Evolutionary conservation across 2,888 invertebrate genomes (phyloP).

Genomic region (Euplexia lucipara): DNA sequence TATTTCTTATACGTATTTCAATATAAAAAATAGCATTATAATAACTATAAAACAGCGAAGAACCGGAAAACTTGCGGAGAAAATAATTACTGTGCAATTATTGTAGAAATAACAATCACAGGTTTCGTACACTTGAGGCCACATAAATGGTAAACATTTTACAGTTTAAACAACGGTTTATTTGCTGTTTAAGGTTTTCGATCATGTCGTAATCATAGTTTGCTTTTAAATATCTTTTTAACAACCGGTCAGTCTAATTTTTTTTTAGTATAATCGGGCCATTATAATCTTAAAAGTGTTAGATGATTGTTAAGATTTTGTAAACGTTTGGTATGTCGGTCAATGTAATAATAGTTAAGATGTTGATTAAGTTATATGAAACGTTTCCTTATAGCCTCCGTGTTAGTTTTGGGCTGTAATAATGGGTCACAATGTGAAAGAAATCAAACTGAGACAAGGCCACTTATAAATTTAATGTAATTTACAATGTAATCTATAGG

Average conservation of each 20-base stretch:
- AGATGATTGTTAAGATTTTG: conserved; percentile 39
- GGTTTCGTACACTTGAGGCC: conserved; percentile 37
- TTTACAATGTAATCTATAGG: no score
- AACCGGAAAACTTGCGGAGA: conserved; percentile 27
- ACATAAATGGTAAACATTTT: conserved; percentile 49
- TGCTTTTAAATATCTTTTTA: conserved; percentile 38
- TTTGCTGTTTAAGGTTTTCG: conserved; percentile 30
- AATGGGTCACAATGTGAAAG: conserved; percentile 16
- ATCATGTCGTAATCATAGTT: conserved; percentile 22
- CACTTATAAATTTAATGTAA: conserved; percentile 11
- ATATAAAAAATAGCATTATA: no score
- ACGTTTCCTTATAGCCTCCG: conserved; percentile 7
- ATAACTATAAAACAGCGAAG: conserved; percentile 4
- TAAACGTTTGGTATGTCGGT: conserved; percentile 45
- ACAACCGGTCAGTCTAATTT: conserved; percentile 23
- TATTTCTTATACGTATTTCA: no score
- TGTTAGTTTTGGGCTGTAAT: conserved; percentile 26
- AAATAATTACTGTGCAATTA: conserved; percentile 47
- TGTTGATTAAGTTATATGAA: conserved; percentile 18
- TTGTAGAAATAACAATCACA: conserved; percentile 42
- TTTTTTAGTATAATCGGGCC: conserved; percentile 29
- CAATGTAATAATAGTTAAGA: conserved; percentile 35
- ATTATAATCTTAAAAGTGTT: conserved; percentile 33
- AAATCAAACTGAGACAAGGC: conserved; percentile 1
- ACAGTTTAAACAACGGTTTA: conserved; percentile 31